Percentiles rank a stretch among this genome's conserved stretches.
phyloP scores from a whole-genome alignment of 2,113 vertebrate species.

The Xiphophorus maculatus region DNA sequence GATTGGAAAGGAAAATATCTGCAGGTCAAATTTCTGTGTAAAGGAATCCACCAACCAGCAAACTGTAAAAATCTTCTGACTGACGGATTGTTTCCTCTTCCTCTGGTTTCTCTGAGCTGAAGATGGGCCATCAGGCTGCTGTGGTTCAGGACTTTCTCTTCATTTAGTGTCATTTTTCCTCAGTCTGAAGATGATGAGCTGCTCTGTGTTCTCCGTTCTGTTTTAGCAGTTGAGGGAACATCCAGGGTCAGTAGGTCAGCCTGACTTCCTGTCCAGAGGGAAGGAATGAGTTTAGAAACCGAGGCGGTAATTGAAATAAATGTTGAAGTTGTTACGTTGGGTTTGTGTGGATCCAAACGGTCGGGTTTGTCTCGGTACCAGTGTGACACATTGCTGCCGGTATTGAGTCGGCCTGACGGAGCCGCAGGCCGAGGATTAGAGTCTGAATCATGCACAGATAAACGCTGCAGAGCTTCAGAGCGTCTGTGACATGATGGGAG shows the following conservation, averaged over 20 bases:
- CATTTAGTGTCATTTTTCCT: not conserved
- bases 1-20: no score
- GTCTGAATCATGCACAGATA: not conserved
- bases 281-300: not conserved
- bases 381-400: constrained; percentile 12
- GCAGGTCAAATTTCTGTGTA: no score
- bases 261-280: not conserved
- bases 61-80: no score
- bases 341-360: constrained; percentile 7
- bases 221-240: constrained; percentile 1
- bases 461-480: not conserved
- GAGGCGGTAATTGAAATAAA: constrained; percentile 51
- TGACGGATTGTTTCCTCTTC: not conserved
- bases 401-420: constrained; percentile 13
- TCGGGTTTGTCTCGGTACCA: constrained; percentile 16
- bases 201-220: not conserved
- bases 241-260: constrained; percentile 9
- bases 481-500: constrained; percentile 36
- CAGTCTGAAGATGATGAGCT: no score
- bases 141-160: not conserved
- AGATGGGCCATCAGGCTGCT: not conserved
- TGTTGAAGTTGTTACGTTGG: constrained; percentile 17
- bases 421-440: constrained; percentile 6
- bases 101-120: not conserved
- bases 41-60: no score